Evolutionary conservation across 2,888 invertebrate genomes (phyloP).

Genomic region (Vanessa cardui): DNA sequence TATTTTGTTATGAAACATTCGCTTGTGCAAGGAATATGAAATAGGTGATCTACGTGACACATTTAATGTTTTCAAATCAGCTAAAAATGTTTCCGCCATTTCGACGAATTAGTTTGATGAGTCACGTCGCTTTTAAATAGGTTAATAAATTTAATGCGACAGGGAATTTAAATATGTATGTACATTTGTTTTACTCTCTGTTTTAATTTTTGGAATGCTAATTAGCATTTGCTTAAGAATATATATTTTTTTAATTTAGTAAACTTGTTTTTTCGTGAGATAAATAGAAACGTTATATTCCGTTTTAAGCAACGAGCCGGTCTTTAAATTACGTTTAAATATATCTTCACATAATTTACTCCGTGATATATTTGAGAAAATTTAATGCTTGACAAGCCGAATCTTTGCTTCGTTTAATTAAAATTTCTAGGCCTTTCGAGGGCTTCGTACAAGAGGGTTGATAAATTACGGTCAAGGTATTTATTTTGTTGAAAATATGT

Average conservation of each 20-base stretch:
- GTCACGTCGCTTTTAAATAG: no score
- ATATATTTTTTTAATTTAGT: no score
- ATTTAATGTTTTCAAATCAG: not conserved
- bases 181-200: no score
- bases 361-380: constrained; percentile 7
- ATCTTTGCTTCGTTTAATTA: constrained; percentile 31
- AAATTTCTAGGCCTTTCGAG: constrained; percentile 29
- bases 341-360: constrained; percentile 4
- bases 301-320: not conserved
- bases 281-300: no score
- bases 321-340: not conserved
- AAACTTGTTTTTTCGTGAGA: no score
- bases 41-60: not conserved
- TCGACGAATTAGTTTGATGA: no score
- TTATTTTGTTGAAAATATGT: constrained; percentile 22
- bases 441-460: constrained; percentile 28
- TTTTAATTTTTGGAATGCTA: no score
- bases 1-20: not conserved
- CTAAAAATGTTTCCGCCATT: no score
- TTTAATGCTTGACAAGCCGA: not conserved
- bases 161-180: no score
- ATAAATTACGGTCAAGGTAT: constrained; percentile 31
- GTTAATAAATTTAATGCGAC: no score
- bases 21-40: constrained; percentile 1
- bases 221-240: no score